Conservation (phyloP, 2,888 invertebrate genomes). For the Thera britannica region DNA sequence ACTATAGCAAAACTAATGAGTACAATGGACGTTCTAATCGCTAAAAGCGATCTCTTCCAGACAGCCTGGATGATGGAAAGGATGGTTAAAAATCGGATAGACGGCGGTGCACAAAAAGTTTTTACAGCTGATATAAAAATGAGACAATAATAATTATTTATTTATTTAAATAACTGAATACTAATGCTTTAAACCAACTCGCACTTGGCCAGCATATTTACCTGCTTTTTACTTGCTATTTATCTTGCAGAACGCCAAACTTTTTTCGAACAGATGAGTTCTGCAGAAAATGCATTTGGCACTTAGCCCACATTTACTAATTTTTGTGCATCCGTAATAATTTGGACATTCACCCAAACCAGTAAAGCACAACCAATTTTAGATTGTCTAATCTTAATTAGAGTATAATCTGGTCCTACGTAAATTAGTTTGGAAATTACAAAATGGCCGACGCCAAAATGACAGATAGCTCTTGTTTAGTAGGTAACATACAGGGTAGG, state of each 20-base stretch:
- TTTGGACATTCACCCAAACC: neutral
- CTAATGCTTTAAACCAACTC: neutral
- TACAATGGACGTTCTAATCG: too few relatives aligned
- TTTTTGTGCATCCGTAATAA: conserved; percentile 3
- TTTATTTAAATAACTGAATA: too few relatives aligned
- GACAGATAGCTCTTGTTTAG: conserved; percentile 28
- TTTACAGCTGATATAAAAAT: too few relatives aligned
- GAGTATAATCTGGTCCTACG: conserved; percentile 12
- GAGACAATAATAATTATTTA: too few relatives aligned
- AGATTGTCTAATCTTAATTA: conserved; percentile 12
- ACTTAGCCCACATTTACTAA: neutral
- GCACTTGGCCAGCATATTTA: neutral
- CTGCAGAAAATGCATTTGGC: neutral
- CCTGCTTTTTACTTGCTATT: neutral
- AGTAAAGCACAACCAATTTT: neutral
- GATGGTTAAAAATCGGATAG: too few relatives aligned
- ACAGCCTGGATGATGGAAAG: too few relatives aligned
- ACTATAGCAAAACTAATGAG: too few relatives aligned
- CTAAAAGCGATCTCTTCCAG: too few relatives aligned
- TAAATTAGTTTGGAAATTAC: conserved; percentile 20
- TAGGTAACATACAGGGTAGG: conserved; percentile 46
- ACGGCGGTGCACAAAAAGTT: too few relatives aligned
- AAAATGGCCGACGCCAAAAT: conserved; percentile 19
- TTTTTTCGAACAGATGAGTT: neutral
- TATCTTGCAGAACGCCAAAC: neutral